Conservation (phyloP, 2,888 invertebrate genomes). For the Volucella bombylans region DNA sequence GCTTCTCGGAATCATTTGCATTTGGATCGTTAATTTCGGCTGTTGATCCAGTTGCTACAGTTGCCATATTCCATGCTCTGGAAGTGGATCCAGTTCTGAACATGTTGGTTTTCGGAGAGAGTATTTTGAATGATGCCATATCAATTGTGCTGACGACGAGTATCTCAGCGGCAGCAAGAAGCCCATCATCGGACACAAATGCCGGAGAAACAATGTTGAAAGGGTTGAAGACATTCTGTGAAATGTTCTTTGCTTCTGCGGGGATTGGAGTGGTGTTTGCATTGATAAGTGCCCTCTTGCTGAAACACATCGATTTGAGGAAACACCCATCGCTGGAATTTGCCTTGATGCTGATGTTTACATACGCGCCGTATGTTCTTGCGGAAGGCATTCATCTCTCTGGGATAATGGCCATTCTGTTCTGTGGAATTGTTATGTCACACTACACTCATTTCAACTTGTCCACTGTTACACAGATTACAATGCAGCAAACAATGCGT, state of each 20-base stretch:
- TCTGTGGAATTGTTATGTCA: slow-evolving; percentile 99
- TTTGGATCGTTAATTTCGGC: slow-evolving; percentile 98
- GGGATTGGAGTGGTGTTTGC: slow-evolving; percentile 98
- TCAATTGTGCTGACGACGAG: slow-evolving; percentile 98
- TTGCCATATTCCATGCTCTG: slow-evolving; percentile 98
- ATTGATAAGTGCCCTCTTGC: slow-evolving; percentile 93
- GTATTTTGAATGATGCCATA: slow-evolving; percentile 95
- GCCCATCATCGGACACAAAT: slow-evolving; percentile 84
- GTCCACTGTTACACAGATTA: slow-evolving; percentile 98
- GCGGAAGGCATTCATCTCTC: slow-evolving; percentile 98
- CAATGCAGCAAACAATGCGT: slow-evolving; percentile 98
- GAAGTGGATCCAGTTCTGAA: slow-evolving; percentile 98
- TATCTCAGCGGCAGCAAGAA: slow-evolving; percentile 88
- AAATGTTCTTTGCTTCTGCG: slow-evolving; percentile 99
- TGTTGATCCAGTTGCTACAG: slow-evolving; percentile 99
- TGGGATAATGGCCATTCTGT: slow-evolving; percentile 99
- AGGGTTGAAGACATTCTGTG: slow-evolving; percentile 94
- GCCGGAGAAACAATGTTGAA: slow-evolving; percentile 93
- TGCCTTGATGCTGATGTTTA: slow-evolving; percentile 98
- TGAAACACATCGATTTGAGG: slow-evolving; percentile 97
- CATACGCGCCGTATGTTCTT: slow-evolving; percentile 98
- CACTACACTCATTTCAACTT: slow-evolving; percentile 99
- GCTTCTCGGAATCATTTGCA: slow-evolving; percentile 98
- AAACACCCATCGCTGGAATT: slow-evolving; percentile 99
- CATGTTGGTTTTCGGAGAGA: slow-evolving; percentile 98